Evolutionary conservation across 35 echinoderm and acorn worm species (phyloP), one percentile per base, ranked within the genome.

Genomic region (Apostichopus parvimensis): DNA sequence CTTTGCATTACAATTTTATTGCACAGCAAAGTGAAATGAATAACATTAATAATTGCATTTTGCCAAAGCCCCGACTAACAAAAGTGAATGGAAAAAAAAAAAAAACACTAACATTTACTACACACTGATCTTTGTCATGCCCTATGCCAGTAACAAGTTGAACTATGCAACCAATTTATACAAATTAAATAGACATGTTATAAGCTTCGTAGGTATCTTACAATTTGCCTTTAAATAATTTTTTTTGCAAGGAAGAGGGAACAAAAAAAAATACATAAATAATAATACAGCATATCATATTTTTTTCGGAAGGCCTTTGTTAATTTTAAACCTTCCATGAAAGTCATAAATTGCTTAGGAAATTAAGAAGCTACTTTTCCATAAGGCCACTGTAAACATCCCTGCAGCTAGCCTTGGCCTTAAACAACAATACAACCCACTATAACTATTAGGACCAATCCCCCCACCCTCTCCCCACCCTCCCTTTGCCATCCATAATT

Each of bases 121-220:
- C 64, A 68, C 64, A 68, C 64, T 68, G 64, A 68, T 68, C 11
- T 14, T 18, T 68, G 11, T 68, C 64, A 68, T 68, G 64, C 9
- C 64, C 64, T 68, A 80, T 80, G 78, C 78, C 26, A 34, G 6
- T 14, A 53, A 53, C 78, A 68, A 68, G 64, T 68, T 14, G 6
- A 45, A 80, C 78, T 80, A 80, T 80, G 78, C 78, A 25, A 80
- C 21, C 78, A 80, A 80, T 80, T 80, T 80, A 80, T 80, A 80
- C 78, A 80, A 80, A 80, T 80, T 80, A 80, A 80, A 80, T 45
- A 25, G 8, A 80, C 10, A 80, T n/a, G 23, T 79, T 68, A 11
- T 68, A 68, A 68, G 62, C 15, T 9, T 68, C 9, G 18, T 68
- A 68, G 11, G 64, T 68, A 68, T 68, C 64, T 68, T 68, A 68